Base-by-base conservation (phyloP, 2,797 vertebrate genomes). In the Lepus oiostolus region DNA sequence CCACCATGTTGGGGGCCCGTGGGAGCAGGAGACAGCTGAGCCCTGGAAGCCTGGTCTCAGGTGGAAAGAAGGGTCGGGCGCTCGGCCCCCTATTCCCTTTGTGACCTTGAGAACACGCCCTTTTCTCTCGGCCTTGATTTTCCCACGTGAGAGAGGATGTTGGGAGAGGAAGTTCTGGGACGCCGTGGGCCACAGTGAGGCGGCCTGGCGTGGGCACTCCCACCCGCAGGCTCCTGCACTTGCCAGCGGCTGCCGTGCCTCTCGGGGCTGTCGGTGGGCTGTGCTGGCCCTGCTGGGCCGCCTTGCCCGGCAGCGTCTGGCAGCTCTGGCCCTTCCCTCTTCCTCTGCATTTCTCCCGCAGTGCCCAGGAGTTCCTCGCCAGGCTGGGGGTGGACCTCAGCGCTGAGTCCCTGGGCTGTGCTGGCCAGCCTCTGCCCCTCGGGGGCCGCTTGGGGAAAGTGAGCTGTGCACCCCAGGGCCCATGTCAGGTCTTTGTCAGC, bases 71-170 rank as follows among this genome's bases (percentile, higher is more conserved):
- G 32, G 82, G 67, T 79, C 77, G 87, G 65, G 28, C 35, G 5
- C 50, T 85, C 24, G 71, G 70, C 60, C 60, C 52, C 71, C n/a
- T 26, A 2, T 62, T 84, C 38, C 67, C 30, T 54, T 4, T 26
- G 58, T 72, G 75, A 88, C 88, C 30, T 68, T 70, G 58, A 72
- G 42, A 7, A 72, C 28, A 30, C 63, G n/a, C 38, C 38, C 54
- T 76, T 95, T 26, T 87, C 19, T 71, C 47, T 72, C 22, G 67
- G 26, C 47, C 60, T 83, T 60, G 52, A 60, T 90, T 90, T 87
- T 76, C 28, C 38, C 38, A 35, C n/a, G 19, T 68, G 24, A 93
- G 75, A 83, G 71, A 88, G 52, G 58, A 30, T 74, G 9, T 28
- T 87, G 67, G 62, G 63, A 75, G 77, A 93, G 35, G 22, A 14